phyloP scores from a whole-genome alignment of 2,888 invertebrate species.

The Cyclophora punctaria region DNA sequence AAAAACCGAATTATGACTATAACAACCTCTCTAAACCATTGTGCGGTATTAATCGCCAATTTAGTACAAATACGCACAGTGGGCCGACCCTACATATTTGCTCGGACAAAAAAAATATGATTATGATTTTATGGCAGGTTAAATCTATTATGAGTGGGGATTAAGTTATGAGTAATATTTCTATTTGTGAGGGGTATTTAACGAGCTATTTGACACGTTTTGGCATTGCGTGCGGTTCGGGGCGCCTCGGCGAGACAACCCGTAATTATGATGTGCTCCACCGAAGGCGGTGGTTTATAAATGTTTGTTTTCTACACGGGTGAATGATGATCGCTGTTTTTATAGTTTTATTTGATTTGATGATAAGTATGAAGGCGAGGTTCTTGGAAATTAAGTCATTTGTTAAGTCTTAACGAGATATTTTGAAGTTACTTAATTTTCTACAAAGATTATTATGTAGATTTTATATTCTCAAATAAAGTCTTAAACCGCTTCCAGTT shows the following conservation, averaged over 20 bases:
- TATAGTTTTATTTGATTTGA: constrained; percentile 21
- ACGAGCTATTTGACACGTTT: constrained; percentile 69
- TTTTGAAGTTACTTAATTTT: too few species aligned
- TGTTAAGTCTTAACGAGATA: not conserved
- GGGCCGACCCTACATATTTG: constrained; percentile 57
- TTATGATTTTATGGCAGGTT: constrained; percentile 74
- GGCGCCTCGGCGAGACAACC: constrained; percentile 39
- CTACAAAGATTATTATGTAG: too few species aligned
- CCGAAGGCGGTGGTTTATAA: constrained; percentile 32
- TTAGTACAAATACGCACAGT: constrained; percentile 53
- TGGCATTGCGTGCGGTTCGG: constrained; percentile 54
- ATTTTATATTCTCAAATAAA: too few species aligned
- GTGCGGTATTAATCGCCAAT: constrained; percentile 60
- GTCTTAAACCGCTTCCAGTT: too few species aligned
- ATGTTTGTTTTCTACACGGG: constrained; percentile 62
- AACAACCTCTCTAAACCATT: constrained; percentile 63
- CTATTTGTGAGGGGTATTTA: constrained; percentile 66
- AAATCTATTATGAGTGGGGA: constrained; percentile 70
- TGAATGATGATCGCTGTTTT: constrained; percentile 40
- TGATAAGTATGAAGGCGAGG: too few species aligned
- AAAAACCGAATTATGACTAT: constrained; percentile 66
- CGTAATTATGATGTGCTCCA: constrained; percentile 48
- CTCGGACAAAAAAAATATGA: constrained; percentile 46
- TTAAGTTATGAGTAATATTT: constrained; percentile 72
- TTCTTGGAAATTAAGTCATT: too few species aligned